Conservation (phyloP, 2,797 vertebrate genomes). For the Limnodromus scolopaceus region DNA sequence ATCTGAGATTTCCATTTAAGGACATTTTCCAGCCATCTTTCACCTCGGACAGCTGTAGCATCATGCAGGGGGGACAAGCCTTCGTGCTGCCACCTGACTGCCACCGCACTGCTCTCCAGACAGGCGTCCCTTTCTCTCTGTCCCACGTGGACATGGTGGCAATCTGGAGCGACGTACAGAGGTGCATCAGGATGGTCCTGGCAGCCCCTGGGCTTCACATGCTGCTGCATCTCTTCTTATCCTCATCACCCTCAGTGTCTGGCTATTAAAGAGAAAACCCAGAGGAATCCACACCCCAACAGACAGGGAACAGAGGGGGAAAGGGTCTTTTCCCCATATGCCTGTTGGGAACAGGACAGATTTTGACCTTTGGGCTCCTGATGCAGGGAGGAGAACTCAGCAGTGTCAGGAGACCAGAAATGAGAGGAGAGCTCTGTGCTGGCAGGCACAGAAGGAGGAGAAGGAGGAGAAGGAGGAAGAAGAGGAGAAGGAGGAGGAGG, state of each 20-base stretch:
- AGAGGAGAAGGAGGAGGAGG: background rate
- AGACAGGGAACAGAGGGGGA: background rate
- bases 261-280: background rate
- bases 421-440: background rate
- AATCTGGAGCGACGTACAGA: background rate
- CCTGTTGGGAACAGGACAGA: background rate
- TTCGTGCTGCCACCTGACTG: background rate
- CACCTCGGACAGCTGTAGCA: background rate
- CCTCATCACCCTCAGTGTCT: background rate
- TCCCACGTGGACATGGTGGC: background rate
- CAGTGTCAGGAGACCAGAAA: background rate
- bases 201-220: background rate
- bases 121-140: background rate
- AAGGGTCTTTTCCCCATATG: background rate
- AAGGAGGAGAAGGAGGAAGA: background rate
- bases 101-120: rapidly evolving
- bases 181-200: background rate
- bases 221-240: background rate
- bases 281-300: background rate
- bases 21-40: background rate
- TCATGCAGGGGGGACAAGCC: background rate
- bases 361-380: background rate
- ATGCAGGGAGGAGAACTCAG: background rate
- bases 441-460: background rate
- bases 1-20: conserved; percentile 24